These are phyloP conservation scores for Pyrgilauda ruficollis DNA, from an alignment of 2,113 vertebrate genomes.

Conservation along the genomic window DNA sequence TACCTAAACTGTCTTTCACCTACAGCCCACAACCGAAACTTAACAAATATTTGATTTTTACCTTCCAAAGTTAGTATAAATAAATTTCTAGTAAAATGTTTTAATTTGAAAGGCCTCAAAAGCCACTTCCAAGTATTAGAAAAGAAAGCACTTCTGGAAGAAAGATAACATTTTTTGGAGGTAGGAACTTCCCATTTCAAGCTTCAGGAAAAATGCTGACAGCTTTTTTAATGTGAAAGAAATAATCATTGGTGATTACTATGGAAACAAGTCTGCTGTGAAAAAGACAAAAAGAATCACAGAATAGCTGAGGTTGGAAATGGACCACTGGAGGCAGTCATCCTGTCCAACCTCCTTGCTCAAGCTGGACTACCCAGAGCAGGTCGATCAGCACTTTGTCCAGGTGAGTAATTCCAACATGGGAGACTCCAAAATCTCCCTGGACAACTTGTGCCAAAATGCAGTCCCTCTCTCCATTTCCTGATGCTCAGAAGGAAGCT, in stretches of 20 bases:
- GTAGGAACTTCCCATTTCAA: not conserved
- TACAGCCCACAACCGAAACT: not conserved
- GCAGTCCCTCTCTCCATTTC: not conserved
- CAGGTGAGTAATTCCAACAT: not conserved
- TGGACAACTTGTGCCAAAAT: not conserved
- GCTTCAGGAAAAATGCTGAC: not conserved
- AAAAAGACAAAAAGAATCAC: not conserved
- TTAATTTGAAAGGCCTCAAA: not conserved
- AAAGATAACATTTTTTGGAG: not conserved
- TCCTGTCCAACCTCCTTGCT: not conserved
- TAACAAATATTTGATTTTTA: not conserved
- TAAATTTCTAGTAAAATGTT: not conserved
- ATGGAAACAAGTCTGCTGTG: not conserved
- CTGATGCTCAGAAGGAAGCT: not conserved
- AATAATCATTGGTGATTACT: not conserved
- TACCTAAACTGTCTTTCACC: not conserved
- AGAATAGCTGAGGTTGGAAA: not conserved
- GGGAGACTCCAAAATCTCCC: not conserved
- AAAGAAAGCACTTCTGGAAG: not conserved
- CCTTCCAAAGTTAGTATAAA: not conserved
- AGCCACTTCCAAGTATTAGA: not conserved
- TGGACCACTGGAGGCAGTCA: not conserved
- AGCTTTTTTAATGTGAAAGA: not conserved
- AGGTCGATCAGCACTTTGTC: not conserved
- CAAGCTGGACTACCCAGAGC: not conserved